A percentile compares a stretch with the other conserved stretches of the same genome.
These are phyloP conservation scores for Sitodiplosis mosellana DNA, from an alignment of 1,140 invertebrate species.

Conservation along the genomic window DNA sequence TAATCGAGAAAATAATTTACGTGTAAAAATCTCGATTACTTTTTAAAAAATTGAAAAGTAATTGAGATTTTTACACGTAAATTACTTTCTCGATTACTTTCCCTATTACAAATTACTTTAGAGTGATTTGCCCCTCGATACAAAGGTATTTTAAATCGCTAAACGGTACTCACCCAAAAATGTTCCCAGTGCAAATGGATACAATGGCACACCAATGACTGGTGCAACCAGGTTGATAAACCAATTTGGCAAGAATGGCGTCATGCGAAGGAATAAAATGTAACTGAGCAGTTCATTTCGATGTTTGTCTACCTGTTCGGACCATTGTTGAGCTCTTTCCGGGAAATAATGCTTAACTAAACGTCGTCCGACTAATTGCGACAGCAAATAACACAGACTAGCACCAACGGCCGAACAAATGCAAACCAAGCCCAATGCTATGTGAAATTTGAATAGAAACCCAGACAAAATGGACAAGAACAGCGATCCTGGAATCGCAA, in stretches of 20 bases:
- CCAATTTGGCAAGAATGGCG: conserved; percentile 98
- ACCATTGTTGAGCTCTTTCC: conserved; percentile 69
- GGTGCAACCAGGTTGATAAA: conserved; percentile 97
- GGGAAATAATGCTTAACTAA: conserved; percentile 81
- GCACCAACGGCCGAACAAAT: conserved; percentile 93
- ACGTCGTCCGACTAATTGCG: conserved; percentile 68
- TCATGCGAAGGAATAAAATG: conserved; percentile 92
- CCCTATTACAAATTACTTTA: too few species aligned
- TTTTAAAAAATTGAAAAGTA: not conserved
- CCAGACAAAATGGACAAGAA: conserved; percentile 95
- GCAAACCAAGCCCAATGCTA: conserved; percentile 82
- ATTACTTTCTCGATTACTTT: not conserved
- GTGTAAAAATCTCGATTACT: too few species aligned
- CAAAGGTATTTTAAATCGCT: too few species aligned
- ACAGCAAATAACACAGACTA: conserved; percentile 85
- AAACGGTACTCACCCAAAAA: conserved; percentile 66
- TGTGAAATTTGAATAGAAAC: conserved; percentile 85
- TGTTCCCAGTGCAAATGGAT: conserved; percentile 88
- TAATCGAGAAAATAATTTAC: too few species aligned
- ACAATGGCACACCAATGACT: conserved; percentile 83
- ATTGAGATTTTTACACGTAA: not conserved
- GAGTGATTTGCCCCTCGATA: too few species aligned
- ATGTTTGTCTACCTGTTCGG: conserved; percentile 67
- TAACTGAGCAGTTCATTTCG: conserved; percentile 84
- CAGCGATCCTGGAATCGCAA: conserved; percentile 97